phyloP scores from a whole-genome alignment of 2,888 invertebrate genomes.

The Thelaira solivaga region DNA sequence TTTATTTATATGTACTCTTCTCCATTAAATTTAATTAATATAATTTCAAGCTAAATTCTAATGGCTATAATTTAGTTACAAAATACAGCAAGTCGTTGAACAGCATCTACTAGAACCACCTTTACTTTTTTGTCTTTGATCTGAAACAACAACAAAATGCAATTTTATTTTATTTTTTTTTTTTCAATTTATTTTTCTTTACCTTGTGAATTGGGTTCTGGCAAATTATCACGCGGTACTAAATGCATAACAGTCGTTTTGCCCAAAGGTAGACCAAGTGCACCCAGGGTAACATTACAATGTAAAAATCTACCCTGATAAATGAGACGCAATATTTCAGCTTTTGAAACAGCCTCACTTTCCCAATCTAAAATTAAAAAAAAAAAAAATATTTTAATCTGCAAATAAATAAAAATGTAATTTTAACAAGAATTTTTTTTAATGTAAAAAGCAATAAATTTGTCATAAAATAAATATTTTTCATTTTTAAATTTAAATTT shows the following conservation, averaged over 20 bases:
- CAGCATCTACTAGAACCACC: constrained; percentile 96
- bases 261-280: constrained; percentile 96
- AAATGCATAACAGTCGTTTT: constrained; percentile 99
- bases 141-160: constrained; percentile 78
- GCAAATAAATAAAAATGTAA: too few species aligned
- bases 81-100: constrained; percentile 94
- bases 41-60: constrained; percentile 62
- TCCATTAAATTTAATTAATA: constrained; percentile 47
- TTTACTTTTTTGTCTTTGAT: constrained; percentile 97
- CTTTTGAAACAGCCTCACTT: constrained; percentile 95
- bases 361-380: constrained; percentile 90
- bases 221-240: constrained; percentile 98
- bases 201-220: constrained; percentile 99
- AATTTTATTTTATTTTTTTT: constrained; percentile 12
- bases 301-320: constrained; percentile 99
- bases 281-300: constrained; percentile 98
- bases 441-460: too few species aligned
- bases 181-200: constrained; percentile 62
- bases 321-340: constrained; percentile 98
- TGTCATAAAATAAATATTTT: too few species aligned
- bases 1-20: constrained; percentile 27
- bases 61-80: constrained; percentile 81
- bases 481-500: too few species aligned
- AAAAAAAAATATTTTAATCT: too few species aligned
- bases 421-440: too few species aligned